Evolutionary conservation across 2,113 vertebrate species (phyloP), one percentile per base, ranked within the genome.

Genomic region (Vicugna pacos): DNA sequence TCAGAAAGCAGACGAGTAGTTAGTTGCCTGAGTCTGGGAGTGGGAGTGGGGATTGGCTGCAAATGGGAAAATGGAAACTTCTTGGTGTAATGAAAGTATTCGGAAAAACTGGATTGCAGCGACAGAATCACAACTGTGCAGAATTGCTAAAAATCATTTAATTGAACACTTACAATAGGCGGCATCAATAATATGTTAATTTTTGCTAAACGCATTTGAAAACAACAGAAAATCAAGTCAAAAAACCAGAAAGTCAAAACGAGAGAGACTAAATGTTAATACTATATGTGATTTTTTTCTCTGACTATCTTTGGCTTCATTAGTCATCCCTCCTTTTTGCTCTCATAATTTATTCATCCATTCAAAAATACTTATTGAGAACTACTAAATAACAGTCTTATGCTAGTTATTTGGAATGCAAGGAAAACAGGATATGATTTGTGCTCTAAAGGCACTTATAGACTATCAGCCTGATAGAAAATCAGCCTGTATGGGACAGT

Each of bases 341-440:
- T 67, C 30, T 48, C 72, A 20, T 46, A 76, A 87, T 94, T 89
- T 85, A 88, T 90, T 89, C 20, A 96, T 35, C 50, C 38, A 87
- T 70, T 65, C 30, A 90, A 82, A 92, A 70, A 35, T 8, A 85
- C 28, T 76, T 73, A 83, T 35, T 54, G n/a, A 92, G 42, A 94
- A 38, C 8, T 72, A 67, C 11, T 92, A 91, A 93, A 72, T 72
- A 73, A 80, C 58, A 95, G 42, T 75, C 17, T 96, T 85, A 89
- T n/a, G 38, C n/a, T 62, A 88, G 65, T 80, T 92, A 72, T 35
- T 77, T 89, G 30, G n/a, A 42, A 87, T 60, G 56, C 17, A 75
- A 95, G 10, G 24, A 89, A 35, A 90, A 79, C 20, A 76, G 11
- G 62, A 56, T 86, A 38, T 52, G 56, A 60, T 87, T 76, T 69